These are phyloP conservation scores for Hyppa rectilinea DNA, from an alignment of 2,888 invertebrate species.

Conservation along the genomic window DNA sequence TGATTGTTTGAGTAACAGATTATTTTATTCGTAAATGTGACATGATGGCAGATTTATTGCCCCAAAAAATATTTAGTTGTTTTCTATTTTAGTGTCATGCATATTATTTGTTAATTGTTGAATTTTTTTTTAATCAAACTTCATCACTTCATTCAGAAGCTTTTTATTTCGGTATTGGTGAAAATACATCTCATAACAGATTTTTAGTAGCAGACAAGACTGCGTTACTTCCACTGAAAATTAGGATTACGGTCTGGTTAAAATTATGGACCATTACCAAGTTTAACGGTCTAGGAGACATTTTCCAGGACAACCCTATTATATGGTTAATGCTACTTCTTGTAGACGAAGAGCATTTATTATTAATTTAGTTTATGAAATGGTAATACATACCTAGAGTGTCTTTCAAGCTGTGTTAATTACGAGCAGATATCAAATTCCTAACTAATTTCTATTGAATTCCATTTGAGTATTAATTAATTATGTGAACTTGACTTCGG, in stretches of 20 bases:
- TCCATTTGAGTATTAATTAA: neutral
- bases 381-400: fast-evolving
- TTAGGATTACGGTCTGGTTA: constrained; percentile 8
- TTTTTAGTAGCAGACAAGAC: neutral
- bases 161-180: neutral
- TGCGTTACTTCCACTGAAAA: neutral
- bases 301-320: neutral
- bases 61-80: neutral
- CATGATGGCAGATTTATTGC: neutral
- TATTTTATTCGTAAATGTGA: constrained; percentile 16
- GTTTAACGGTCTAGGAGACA: constrained; percentile 12
- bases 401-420: neutral
- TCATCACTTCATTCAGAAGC: no score
- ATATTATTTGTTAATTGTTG: no score
- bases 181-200: neutral
- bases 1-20: constrained; percentile 16
- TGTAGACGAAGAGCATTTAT: neutral
- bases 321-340: neutral
- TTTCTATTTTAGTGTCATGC: neutral
- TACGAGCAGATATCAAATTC: neutral
- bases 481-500: constrained; percentile 3
- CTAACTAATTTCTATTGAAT: neutral
- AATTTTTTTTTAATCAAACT: no score
- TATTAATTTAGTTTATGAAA: no score
- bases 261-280: constrained; percentile 4